Percentiles rank a stretch among this genome's conserved stretches.
These are phyloP conservation scores for Allobates femoralis DNA, from an alignment of 2,797 vertebrate species.

Conservation along the genomic window DNA sequence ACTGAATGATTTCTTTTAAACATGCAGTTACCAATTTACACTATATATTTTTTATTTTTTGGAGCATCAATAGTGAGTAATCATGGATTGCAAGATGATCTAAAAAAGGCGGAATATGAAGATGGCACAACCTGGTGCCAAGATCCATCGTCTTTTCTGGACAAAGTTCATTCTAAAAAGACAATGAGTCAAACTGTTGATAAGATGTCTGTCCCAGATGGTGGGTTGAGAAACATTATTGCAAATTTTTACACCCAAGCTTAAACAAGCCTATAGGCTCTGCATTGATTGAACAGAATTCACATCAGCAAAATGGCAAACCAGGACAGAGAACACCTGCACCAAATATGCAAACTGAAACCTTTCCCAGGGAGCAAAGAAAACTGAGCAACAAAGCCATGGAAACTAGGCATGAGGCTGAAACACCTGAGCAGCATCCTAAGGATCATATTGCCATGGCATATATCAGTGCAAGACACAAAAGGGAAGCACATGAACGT, in stretches of 20 bases:
- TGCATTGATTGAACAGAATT: not conserved
- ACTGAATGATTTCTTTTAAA: constrained; percentile 42
- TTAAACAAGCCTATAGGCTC: not conserved
- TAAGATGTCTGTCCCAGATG: not conserved
- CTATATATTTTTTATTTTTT: constrained; percentile 26
- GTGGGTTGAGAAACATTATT: constrained; percentile 36
- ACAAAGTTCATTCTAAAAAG: constrained; percentile 33
- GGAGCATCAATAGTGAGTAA: constrained; percentile 50
- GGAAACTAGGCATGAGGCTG: not conserved
- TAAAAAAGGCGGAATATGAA: not conserved
- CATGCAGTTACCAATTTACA: constrained; percentile 32
- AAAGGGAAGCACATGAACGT: constrained; percentile 53
- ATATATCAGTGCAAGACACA: constrained; percentile 30
- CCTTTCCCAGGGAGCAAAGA: not conserved
- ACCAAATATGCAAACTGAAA: not conserved
- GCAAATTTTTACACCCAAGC: not conserved
- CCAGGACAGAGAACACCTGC: constrained; percentile 16
- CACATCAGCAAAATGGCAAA: not conserved
- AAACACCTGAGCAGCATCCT: not conserved
- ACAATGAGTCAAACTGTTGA: constrained; percentile 17
- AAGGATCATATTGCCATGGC: not conserved
- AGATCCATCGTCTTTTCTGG: not conserved
- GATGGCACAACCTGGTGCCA: constrained; percentile 51
- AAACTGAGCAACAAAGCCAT: constrained; percentile 1
- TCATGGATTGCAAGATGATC: constrained; percentile 28